Base-by-base conservation (phyloP, 2,888 invertebrate genomes). In the Molorchus minor region DNA sequence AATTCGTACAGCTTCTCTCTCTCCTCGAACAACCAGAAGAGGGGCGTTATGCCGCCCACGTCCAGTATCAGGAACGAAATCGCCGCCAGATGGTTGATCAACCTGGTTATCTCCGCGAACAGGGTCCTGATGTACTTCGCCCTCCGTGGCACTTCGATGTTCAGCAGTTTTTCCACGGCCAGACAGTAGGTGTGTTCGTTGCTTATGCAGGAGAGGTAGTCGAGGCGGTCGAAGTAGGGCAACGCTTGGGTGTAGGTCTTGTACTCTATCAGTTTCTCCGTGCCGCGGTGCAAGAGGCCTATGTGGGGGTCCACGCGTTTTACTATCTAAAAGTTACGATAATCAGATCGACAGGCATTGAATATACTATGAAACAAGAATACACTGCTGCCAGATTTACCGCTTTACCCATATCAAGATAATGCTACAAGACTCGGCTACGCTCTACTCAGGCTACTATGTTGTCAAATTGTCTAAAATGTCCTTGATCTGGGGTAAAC, bases 1-100 rank as follows among this genome's bases (percentile, higher is more conserved):
- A 93, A 85, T 78, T 96, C 95, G 80, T 91, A 89, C 62, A 94
- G 79, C 81, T 94, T 94, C 80, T 94, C 94, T 45, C 93, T 84
- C 79, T 93, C 95, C 80, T 95, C 94, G 77, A 93, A 94, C 75
- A 93, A 83, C 94, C 94, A 96, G 79, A 96, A 94, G 73, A 94
- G 89, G 0, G 95, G 95, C 0, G 94, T 93, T 67, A 96, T 88
- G 2, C 90, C 94, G 16, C 95, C 95, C 16, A 92, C 85, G 75
- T 96, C 95, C 12, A 96, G 82, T 16, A 90, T 84, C 60, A 92
- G 88, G 60, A 71, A 73, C 0, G 88, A 87, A 38, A 92, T 79
- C 51, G 88, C 90, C 81, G 94, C 85, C 49, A 90, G 82, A 78
- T 96, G 95, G 79, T 94, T 96, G 52, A 90, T 84, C 45, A 96